phyloP scores from a whole-genome alignment of 2,797 vertebrate genomes.

The Arnoldichthys spilopterus region DNA sequence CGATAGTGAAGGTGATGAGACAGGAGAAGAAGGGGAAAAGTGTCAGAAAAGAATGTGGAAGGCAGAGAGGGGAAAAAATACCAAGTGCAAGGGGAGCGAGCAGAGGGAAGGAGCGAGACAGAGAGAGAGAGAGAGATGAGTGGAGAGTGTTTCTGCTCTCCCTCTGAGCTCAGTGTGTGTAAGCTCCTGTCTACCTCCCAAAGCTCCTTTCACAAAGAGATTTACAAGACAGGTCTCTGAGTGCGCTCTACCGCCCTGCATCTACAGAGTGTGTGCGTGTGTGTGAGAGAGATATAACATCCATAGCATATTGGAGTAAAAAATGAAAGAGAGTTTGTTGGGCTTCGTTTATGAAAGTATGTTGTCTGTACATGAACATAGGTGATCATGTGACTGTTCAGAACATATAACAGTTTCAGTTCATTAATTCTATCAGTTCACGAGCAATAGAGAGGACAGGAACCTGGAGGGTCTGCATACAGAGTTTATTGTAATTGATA shows the following conservation, averaged over 20 bases:
- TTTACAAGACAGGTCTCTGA: constrained; percentile 82
- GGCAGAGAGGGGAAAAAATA: constrained; percentile 65
- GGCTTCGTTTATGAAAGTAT: background rate
- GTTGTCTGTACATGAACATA: background rate
- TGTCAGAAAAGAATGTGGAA: constrained; percentile 61
- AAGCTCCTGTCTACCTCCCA: constrained; percentile 81
- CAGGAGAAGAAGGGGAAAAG: constrained; percentile 61
- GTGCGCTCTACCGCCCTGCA: constrained; percentile 74
- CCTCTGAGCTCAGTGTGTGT: constrained; percentile 77
- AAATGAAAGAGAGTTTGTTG: background rate
- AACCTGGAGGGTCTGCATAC: background rate
- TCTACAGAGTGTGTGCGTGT: constrained; percentile 56
- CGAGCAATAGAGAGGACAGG: background rate
- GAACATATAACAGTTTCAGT: background rate
- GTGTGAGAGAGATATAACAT: background rate
- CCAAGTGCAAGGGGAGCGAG: constrained; percentile 21
- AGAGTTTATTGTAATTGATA: constrained; percentile 28
- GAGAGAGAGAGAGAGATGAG: constrained; percentile 64
- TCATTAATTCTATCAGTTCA: background rate
- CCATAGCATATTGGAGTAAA: constrained; percentile 46
- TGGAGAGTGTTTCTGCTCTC: constrained; percentile 70
- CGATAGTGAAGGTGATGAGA: constrained; percentile 18
- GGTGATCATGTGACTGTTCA: background rate
- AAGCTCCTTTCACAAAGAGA: constrained; percentile 85
- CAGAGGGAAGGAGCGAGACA: constrained; percentile 64